These are phyloP conservation scores for Cynodonichthys magdalenae DNA, from an alignment of 2,797 vertebrate genomes.

Conservation along the genomic window DNA sequence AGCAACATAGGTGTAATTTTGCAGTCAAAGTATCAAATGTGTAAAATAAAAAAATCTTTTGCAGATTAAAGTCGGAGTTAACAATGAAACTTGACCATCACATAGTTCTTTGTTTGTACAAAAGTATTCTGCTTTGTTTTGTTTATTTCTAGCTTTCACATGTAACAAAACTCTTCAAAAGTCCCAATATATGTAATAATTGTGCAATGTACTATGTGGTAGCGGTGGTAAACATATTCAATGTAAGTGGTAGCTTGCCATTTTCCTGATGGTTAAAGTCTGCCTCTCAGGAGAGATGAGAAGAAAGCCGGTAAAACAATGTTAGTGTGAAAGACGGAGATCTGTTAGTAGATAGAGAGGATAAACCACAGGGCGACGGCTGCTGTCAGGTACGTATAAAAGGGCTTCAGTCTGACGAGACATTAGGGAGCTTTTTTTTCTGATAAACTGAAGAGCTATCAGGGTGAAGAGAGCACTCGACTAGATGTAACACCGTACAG, in stretches of 20 bases:
- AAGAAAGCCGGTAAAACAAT: slow-evolving; percentile 59
- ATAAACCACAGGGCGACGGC: slow-evolving; percentile 57
- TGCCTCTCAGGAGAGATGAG: slow-evolving; percentile 35
- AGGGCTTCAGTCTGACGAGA: slow-evolving; percentile 61
- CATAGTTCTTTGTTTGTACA: no score
- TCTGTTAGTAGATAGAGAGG: slow-evolving; percentile 49
- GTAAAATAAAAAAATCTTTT: no score
- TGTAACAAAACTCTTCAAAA: no score
- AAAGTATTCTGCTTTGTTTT: no score
- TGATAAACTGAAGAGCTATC: slow-evolving; percentile 59
- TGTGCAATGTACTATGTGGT: no score
- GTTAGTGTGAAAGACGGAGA: slow-evolving; percentile 48
- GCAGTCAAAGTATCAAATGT: no score
- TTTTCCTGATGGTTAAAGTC: slow-evolving; percentile 24
- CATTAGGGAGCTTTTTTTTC: slow-evolving; percentile 49
- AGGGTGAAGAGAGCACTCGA: slow-evolving; percentile 48
- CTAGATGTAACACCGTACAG: slow-evolving; percentile 48
- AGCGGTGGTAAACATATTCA: no score
- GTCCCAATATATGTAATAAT: no score
- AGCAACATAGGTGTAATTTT: no score
- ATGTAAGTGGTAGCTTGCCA: background rate
- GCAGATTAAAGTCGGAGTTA: no score
- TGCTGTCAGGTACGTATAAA: slow-evolving; percentile 62
- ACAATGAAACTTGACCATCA: no score
- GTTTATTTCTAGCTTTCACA: no score